Base-by-base conservation (phyloP, 2,797 vertebrate genomes). In the Pangasius larnaudii region DNA sequence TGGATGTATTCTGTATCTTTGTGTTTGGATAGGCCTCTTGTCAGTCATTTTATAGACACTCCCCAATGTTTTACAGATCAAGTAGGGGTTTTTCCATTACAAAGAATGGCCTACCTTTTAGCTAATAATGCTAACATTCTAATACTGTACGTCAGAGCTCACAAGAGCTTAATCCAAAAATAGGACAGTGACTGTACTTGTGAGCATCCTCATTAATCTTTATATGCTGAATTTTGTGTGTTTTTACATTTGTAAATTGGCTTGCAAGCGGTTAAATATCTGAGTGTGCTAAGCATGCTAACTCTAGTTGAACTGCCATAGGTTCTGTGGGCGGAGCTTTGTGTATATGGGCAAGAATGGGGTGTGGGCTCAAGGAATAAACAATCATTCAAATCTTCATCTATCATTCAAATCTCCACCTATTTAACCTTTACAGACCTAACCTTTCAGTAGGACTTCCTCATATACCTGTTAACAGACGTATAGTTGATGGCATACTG, bases 401-500 rank as follows among this genome's bases (percentile, higher is more conserved):
- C 46, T 27, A 13, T 53, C 39, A 46, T 42, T 71, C 24, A 74
- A 74, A 46, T 24, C 71, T 42, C 42, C 14, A 77, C 13, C 27
- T 77, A n/a, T 30, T 77, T 30, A 77, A 77, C 46, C 46, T 77
- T 77, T 77, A 51, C 74, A 51, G 39, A n/a, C 46, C 74, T 72
- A 72, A 72, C 30, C 16, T 79, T 79, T 56, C 58, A 79, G 51
- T 33, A 53, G 33, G 75, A n/a, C 46, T 51, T 75, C 42, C 27
- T 77, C 49, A 18, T 75, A 53, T 56, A 78, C 2, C 74, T 51
- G 42, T 77, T 51, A n/a, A 46, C 19, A 24, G 8, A 24, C 22
- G 3, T 42, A 72, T 27, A 51, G 75, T 22, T 30, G 16, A n/a
- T 7, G 27, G 9, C 42, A 5, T 69, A 69, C 14, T 8, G 16